Conservation (phyloP, 2,888 invertebrate species). For the Leptopterna dolabrata region DNA sequence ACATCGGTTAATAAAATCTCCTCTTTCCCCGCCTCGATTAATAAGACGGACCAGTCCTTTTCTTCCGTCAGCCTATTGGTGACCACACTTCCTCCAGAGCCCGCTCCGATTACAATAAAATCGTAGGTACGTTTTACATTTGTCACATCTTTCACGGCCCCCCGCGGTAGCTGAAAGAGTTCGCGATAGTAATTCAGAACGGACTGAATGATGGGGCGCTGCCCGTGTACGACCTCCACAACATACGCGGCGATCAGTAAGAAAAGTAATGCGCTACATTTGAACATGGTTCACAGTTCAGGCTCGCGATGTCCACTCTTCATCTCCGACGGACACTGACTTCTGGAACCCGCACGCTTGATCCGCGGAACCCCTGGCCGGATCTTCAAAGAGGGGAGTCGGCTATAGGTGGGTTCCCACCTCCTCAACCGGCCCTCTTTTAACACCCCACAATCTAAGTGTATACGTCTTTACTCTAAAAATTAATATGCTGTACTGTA, state of each 20-base stretch:
- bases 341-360: background rate
- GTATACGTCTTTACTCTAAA: too few relatives aligned
- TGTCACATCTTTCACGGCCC: conserved; percentile 61
- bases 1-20: conserved; percentile 69
- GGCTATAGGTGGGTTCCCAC: background rate
- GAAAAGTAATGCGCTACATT: background rate
- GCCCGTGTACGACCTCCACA: background rate
- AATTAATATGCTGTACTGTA: too few relatives aligned
- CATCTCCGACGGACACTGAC: background rate
- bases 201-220: conserved; percentile 52
- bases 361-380: background rate
- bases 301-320: background rate
- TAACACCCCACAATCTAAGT: background rate
- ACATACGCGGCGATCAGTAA: background rate
- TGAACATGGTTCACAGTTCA: background rate
- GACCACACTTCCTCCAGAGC: conserved; percentile 71
- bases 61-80: conserved; percentile 70
- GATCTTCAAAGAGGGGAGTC: background rate
- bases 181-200: conserved; percentile 59
- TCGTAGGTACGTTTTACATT: conserved; percentile 62
- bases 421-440: background rate
- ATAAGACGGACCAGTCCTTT: conserved; percentile 68
- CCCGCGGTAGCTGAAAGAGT: conserved; percentile 57
- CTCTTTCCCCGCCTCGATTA: conserved; percentile 69
- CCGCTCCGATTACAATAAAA: conserved; percentile 71